A percentile compares a stretch with the other conserved stretches of the same genome.
Conservation (phyloP, 2,113 vertebrate species). For the Nyctibius bracteatus region DNA sequence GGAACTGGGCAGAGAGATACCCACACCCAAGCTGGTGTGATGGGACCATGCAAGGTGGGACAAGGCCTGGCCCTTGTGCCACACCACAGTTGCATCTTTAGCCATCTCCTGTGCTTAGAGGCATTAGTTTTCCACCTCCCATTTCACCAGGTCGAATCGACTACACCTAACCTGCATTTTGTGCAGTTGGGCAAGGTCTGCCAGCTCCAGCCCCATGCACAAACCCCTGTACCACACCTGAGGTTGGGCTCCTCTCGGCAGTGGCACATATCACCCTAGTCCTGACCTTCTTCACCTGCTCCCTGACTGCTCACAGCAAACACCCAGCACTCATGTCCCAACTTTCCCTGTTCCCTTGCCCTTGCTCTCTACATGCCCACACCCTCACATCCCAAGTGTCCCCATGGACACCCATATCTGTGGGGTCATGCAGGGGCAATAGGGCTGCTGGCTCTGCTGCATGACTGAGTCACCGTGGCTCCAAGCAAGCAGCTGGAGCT, state of each 20-base stretch:
- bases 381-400: neutral
- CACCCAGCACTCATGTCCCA: neutral
- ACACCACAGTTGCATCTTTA: neutral
- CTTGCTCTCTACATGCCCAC: neutral
- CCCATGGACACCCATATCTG: accelerated
- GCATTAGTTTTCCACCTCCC: neutral
- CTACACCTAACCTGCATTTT: neutral
- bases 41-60: too few relatives aligned
- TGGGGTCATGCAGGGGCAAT: accelerated
- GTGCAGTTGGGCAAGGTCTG: neutral
- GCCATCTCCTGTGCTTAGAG: neutral
- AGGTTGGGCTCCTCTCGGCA: neutral
- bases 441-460: neutral
- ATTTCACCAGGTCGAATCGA: neutral
- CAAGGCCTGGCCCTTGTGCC: neutral
- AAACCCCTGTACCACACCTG: neutral
- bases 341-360: neutral
- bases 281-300: neutral
- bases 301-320: neutral
- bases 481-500: neutral
- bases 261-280: neutral
- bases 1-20: neutral
- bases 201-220: neutral
- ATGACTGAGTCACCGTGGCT: neutral
- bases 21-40: neutral